Conservation (phyloP, 1,140 invertebrate species). For the Physella acuta region DNA sequence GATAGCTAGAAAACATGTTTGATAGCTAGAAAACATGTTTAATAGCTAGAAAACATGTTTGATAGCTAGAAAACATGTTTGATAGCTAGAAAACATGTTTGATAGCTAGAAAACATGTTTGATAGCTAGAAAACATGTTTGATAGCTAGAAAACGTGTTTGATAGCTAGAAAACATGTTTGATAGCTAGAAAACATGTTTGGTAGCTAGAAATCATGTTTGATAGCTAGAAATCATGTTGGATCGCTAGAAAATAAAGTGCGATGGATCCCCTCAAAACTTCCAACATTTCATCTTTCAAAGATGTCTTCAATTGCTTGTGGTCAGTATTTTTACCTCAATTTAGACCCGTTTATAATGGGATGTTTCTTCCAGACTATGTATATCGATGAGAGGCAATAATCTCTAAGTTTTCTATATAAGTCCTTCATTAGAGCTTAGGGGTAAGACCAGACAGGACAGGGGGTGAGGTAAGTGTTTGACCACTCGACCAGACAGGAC, state of each 20-base stretch:
- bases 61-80: not conserved
- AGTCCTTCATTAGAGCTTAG: too few species aligned
- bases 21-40: not conserved
- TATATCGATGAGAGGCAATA: too few species aligned
- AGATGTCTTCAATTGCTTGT: too few species aligned
- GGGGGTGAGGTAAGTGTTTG: too few species aligned
- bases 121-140: not conserved
- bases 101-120: not conserved
- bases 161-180: not conserved
- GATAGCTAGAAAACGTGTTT: not conserved
- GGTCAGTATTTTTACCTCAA: too few species aligned
- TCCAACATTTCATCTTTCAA: too few species aligned
- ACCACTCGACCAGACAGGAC: too few species aligned
- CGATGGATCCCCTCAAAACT: too few species aligned
- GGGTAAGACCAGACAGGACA: too few species aligned
- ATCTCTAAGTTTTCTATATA: too few species aligned
- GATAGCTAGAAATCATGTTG: not conserved
- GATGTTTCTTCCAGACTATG: too few species aligned
- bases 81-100: not conserved
- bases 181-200: not conserved
- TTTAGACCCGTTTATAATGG: too few species aligned
- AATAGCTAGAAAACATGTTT: not conserved
- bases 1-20: not conserved
- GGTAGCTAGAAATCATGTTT: not conserved
- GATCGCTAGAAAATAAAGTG: not conserved